Conservation (phyloP, 1,140 invertebrate species). For the Bilobella aurantiaca region DNA sequence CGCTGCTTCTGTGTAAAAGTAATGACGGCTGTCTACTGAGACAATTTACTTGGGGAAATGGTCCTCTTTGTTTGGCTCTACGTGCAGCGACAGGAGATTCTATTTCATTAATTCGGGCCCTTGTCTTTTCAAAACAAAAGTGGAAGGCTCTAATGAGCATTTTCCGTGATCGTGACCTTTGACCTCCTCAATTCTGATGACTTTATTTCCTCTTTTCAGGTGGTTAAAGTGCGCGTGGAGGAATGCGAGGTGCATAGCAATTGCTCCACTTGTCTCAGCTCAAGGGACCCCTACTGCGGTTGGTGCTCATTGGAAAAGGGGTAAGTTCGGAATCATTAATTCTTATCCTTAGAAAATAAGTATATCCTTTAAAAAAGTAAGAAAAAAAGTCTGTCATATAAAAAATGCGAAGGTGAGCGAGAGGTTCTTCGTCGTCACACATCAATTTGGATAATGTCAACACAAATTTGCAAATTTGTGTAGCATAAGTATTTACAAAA, state of each 20-base stretch:
- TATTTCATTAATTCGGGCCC: not conserved
- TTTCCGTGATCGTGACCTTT: not conserved
- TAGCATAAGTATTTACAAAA: no score
- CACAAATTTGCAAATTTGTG: no score
- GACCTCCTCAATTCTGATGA: not conserved
- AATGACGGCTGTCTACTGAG: constrained; percentile 7
- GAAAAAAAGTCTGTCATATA: no score
- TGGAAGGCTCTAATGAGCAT: not conserved
- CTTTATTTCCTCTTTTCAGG: constrained; percentile 44
- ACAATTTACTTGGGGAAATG: not conserved
- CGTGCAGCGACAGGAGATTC: not conserved
- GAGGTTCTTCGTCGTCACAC: no score
- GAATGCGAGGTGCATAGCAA: constrained; percentile 78
- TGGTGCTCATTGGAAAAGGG: constrained; percentile 94
- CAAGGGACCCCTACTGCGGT: constrained; percentile 91
- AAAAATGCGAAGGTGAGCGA: no score
- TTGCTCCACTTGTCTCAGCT: constrained; percentile 79
- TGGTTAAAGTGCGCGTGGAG: constrained; percentile 83
- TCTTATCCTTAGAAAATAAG: no score
- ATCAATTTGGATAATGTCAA: no score
- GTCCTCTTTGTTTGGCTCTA: not conserved
- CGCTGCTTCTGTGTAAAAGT: not conserved
- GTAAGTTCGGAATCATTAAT: constrained; percentile 44
- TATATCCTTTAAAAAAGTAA: no score
- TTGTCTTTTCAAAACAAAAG: not conserved